Percentiles rank a stretch among this genome's conserved stretches.
Evolutionary conservation across 2,888 invertebrate genomes (phyloP).

Genomic region (Ditula angustiorana): DNA sequence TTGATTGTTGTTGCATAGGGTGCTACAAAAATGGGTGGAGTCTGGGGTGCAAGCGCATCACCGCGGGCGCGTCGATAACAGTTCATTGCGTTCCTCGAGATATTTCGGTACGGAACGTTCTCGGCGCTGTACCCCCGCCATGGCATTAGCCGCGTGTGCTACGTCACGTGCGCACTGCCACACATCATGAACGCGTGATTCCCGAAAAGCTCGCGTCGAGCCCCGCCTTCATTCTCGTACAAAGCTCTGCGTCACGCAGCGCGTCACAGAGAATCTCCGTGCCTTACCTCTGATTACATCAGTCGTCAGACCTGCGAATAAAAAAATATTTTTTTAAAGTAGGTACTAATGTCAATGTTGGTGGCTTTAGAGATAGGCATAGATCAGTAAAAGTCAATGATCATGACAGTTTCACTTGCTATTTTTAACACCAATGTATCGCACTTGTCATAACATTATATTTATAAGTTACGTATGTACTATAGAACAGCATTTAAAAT

Average conservation of each 20-base stretch:
- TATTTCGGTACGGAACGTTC: conserved; percentile 28
- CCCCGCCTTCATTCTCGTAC: conserved; percentile 19
- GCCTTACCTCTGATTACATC: conserved; percentile 46
- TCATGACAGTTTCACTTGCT: not conserved
- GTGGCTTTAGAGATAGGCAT: not conserved
- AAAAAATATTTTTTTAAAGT: not conserved
- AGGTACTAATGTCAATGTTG: not conserved
- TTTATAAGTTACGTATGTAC: not conserved
- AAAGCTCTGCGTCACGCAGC: conserved; percentile 22
- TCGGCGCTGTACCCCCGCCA: conserved; percentile 20
- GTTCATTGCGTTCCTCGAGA: not conserved
- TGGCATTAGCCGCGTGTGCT: conserved; percentile 58
- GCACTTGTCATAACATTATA: conserved; percentile 6
- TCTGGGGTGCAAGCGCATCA: too few species aligned
- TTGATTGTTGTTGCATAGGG: too few species aligned
- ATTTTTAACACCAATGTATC: conserved; percentile 12
- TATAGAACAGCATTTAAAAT: conserved; percentile 19
- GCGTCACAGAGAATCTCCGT: conserved; percentile 36
- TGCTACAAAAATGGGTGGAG: not conserved
- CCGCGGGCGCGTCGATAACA: not conserved
- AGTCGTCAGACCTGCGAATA: conserved; percentile 27
- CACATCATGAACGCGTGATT: conserved; percentile 46
- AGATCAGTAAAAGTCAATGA: not conserved
- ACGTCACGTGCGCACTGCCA: conserved; percentile 66
- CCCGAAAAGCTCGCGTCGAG: conserved; percentile 44